Base-by-base conservation (phyloP, 2,113 vertebrate genomes). In the Onychorhynchus coronatus region DNA sequence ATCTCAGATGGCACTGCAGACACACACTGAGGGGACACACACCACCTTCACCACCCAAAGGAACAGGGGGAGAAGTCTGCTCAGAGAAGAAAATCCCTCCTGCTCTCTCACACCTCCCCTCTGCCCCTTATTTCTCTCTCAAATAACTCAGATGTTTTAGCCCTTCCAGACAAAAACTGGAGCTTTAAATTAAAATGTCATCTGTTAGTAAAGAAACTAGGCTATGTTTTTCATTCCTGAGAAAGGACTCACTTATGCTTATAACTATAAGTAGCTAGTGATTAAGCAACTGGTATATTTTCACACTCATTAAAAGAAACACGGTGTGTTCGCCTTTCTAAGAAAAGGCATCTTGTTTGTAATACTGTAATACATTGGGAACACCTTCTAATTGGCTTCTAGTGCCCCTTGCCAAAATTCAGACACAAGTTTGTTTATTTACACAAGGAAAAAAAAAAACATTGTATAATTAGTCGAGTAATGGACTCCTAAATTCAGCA, bases 331-430 rank as follows among this genome's bases (percentile, higher is more conserved):
- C 97, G 47, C 96, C 97, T 96, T 98, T 98, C 97, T 97, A 98
- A 98, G 98, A 98, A 98, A 98, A 98, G 98, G 97, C 97, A 98
- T 97, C 97, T 98, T 98, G 98, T 98, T 98, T 98, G 97, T 97
- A 97, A 97, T 97, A 97, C 98, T 97, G 98, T 97, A 98, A 98
- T 98, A 97, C 96, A 97, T 98, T 98, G 97, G 97, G 98, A 97
- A 98, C 94, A 97, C 97, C 97, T 98, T 97, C 97, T 98, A 98
- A 98, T 98, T 98, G 98, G 98, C 97, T 98, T 98, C 97, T 97
- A 97, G 97, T 97, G 91, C 96, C 94, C 88, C 63, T 92, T 98
- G 98, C 98, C 98, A 98, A 98, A 98, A 98, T 97, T 98, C 97
- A 98, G 98, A 97, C 98, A 98, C 96, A 97, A 97, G 96, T 98